A percentile compares a stretch with the other conserved stretches of the same genome.
Evolutionary conservation across 2,797 vertebrate genomes (phyloP).

Genomic region (Danio aesculapii): DNA sequence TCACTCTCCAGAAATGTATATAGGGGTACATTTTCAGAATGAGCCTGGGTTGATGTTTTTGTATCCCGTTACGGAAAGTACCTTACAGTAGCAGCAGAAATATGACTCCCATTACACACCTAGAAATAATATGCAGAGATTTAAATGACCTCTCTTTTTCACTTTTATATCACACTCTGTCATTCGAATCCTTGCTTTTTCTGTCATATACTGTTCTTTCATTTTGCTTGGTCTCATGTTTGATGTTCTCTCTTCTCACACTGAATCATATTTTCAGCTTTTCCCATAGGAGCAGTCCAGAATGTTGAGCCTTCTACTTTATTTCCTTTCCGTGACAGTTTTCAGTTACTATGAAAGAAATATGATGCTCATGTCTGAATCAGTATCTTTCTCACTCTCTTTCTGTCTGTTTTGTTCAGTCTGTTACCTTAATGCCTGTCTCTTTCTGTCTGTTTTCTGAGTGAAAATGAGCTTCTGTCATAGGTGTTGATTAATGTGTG

Average conservation of each 20-base stretch:
- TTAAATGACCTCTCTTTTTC: slow-evolving; percentile 34
- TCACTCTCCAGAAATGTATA: too few species aligned
- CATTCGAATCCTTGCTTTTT: neutral
- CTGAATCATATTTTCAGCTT: neutral
- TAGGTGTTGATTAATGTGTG: slow-evolving; percentile 18
- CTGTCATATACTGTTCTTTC: neutral
- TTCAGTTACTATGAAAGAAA: neutral
- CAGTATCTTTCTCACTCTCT: neutral
- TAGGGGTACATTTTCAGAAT: too few species aligned
- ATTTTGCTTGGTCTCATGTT: neutral
- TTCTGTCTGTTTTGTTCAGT: neutral
- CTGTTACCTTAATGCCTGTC: neutral
- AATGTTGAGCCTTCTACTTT: slow-evolving; percentile 10
- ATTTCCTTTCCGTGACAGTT: neutral
- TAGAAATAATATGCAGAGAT: slow-evolving; percentile 52
- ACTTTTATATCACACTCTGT: neutral
- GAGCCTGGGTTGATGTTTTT: neutral
- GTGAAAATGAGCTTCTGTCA: slow-evolving; percentile 19
- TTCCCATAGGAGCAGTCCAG: neutral
- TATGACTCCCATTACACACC: slow-evolving; percentile 75
- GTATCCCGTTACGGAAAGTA: neutral
- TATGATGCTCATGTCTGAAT: neutral
- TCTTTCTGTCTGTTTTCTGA: slow-evolving; percentile 8
- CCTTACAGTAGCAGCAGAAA: neutral
- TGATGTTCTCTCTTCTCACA: neutral